Conservation (phyloP, 2,113 vertebrate species). For the Helogale parvula region DNA sequence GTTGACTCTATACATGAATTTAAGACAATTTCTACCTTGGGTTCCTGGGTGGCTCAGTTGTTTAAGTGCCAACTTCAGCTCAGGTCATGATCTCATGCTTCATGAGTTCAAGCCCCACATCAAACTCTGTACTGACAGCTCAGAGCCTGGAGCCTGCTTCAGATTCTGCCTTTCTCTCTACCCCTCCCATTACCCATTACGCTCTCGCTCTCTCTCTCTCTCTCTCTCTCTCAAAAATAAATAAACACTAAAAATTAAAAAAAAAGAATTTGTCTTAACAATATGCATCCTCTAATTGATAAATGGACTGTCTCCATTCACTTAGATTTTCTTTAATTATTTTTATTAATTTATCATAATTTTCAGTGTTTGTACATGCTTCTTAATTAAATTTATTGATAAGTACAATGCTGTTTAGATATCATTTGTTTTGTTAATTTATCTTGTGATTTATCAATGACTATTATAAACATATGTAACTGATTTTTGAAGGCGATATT, state of each 20-base stretch:
- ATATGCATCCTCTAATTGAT: not conserved
- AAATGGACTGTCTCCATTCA: not conserved
- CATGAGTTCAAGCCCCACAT: too few species aligned
- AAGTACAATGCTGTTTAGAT: not conserved
- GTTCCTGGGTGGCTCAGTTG: too few species aligned
- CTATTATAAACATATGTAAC: not conserved
- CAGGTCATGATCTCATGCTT: too few species aligned
- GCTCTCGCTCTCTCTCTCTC: too few species aligned
- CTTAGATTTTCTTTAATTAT: not conserved
- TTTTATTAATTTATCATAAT: not conserved
- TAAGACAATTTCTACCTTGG: not conserved
- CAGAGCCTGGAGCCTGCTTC: too few species aligned
- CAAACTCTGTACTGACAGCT: too few species aligned
- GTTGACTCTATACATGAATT: not conserved
- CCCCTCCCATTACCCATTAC: too few species aligned
- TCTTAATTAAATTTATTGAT: not conserved
- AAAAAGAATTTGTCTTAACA: not conserved
- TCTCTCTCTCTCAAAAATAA: too few species aligned
- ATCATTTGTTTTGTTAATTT: not conserved
- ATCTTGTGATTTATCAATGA: not conserved
- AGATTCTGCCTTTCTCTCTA: too few species aligned
- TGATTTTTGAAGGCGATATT: not conserved
- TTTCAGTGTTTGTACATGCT: not conserved
- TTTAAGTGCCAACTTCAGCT: too few species aligned
- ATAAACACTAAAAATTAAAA: too few species aligned